Evolutionary conservation across 2,113 vertebrate species (phyloP).

Genomic region (Coregonus clupeaformis): DNA sequence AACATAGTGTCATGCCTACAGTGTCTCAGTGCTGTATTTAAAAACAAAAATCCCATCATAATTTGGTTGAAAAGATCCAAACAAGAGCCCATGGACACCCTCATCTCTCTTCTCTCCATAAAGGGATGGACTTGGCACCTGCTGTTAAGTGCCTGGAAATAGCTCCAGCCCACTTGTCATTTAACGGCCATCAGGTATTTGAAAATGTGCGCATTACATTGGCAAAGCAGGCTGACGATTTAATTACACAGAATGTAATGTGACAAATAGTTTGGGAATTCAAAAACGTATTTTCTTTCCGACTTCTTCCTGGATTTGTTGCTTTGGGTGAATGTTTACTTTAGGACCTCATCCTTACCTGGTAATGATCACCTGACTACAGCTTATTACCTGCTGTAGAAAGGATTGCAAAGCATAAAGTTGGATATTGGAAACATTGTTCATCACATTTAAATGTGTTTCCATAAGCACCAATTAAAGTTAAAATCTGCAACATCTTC

Average conservation of each 20-base stretch:
- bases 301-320: background rate
- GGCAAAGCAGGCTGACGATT: background rate
- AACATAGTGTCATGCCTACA: no score
- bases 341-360: no score
- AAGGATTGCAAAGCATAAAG: no score
- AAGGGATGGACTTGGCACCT: conserved; percentile 25
- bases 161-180: background rate
- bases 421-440: no score
- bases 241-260: background rate
- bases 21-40: background rate
- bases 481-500: no score
- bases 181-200: background rate
- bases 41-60: conserved; percentile 64
- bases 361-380: no score
- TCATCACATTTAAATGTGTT: no score
- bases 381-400: no score
- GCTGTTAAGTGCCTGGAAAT: background rate
- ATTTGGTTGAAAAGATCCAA: conserved; percentile 66
- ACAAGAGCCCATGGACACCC: conserved; percentile 41
- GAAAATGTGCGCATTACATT: background rate
- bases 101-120: conserved; percentile 29
- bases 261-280: background rate
- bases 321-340: no score
- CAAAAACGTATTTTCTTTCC: background rate
- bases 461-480: no score